These are phyloP conservation scores for Champsocephalus esox DNA, from an alignment of 2,797 vertebrate genomes.

Conservation along the genomic window DNA sequence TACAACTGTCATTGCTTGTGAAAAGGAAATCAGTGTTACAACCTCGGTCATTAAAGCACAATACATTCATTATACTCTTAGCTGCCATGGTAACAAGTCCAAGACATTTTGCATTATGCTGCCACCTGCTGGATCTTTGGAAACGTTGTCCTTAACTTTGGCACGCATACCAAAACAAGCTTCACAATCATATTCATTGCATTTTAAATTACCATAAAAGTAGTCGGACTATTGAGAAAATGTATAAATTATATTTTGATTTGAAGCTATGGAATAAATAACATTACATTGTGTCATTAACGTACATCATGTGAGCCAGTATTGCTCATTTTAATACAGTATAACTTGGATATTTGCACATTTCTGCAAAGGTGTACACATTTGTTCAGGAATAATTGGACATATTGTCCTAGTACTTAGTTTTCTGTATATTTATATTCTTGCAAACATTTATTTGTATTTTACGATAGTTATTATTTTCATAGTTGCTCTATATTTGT, in stretches of 20 bases:
- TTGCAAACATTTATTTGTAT: too few species aligned
- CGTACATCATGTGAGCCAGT: too few species aligned
- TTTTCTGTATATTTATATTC: too few species aligned
- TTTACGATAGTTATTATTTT: too few species aligned
- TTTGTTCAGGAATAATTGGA: too few species aligned
- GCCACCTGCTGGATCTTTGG: constrained; percentile 75
- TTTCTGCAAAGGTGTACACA: too few species aligned
- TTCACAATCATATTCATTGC: background rate
- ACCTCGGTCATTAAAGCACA: constrained; percentile 54
- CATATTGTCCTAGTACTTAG: too few species aligned
- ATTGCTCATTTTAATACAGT: too few species aligned
- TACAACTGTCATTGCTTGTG: constrained; percentile 18
- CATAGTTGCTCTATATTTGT: too few species aligned
- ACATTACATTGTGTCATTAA: too few species aligned
- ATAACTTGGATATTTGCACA: too few species aligned
- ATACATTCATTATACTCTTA: constrained; percentile 52
- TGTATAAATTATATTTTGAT: background rate
- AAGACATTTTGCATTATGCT: constrained; percentile 45
- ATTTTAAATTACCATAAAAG: background rate
- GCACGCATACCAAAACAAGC: background rate
- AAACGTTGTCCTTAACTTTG: background rate
- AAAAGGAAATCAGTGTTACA: constrained; percentile 34
- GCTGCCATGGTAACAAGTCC: constrained; percentile 69
- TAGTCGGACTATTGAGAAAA: too few species aligned
- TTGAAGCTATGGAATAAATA: background rate